phyloP scores from a whole-genome alignment of 2,113 vertebrate genomes.

The Caretta caretta region DNA sequence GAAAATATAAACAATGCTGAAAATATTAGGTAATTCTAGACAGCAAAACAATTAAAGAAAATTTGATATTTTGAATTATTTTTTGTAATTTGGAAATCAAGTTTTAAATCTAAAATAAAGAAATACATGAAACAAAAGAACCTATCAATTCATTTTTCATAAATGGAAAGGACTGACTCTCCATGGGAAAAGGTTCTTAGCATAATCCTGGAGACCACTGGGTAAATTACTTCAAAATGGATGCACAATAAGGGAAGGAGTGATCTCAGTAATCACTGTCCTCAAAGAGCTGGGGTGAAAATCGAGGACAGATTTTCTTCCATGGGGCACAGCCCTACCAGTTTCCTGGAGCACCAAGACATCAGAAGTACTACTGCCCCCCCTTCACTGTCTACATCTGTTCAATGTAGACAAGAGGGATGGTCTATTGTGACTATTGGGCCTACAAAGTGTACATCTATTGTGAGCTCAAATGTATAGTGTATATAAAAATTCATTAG shows the following conservation, averaged over 20 bases:
- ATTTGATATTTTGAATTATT: background rate
- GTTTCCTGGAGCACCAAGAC: background rate
- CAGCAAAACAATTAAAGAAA: background rate
- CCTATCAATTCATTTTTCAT: background rate
- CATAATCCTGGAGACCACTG: background rate
- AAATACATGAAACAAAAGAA: background rate
- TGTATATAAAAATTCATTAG: background rate
- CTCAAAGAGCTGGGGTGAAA: background rate
- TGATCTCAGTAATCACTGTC: background rate
- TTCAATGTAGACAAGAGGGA: background rate
- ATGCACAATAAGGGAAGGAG: background rate
- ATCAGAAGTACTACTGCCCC: background rate
- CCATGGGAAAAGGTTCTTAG: background rate
- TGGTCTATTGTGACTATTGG: background rate
- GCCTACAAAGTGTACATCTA: background rate
- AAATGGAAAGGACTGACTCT: background rate
- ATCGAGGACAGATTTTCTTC: background rate
- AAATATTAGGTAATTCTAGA: background rate
- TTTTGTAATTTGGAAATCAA: background rate
- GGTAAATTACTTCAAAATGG: background rate
- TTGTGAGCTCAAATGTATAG: background rate
- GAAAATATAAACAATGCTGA: background rate
- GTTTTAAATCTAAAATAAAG: background rate
- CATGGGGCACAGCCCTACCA: background rate
- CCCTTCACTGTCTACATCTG: background rate